A percentile compares a stretch with the other conserved stretches of the same genome.
phyloP scores from a whole-genome alignment of 2,797 vertebrate genomes.

The Spinus pinus region DNA sequence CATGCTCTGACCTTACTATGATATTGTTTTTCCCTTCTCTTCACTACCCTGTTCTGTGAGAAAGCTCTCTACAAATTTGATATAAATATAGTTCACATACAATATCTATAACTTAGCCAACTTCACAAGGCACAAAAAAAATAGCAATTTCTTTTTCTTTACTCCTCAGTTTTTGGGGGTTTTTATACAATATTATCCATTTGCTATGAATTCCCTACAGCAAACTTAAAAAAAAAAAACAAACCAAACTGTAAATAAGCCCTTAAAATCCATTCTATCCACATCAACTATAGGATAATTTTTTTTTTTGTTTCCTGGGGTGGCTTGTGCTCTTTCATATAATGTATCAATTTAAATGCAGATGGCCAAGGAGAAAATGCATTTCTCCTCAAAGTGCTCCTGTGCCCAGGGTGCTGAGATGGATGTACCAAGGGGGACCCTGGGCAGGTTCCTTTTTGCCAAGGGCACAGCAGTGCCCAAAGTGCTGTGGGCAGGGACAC shows the following conservation, averaged over 20 bases:
- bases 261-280: neutral
- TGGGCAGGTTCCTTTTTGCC: neutral
- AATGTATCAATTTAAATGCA: slow-evolving; percentile 48
- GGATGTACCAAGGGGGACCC: neutral
- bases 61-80: neutral
- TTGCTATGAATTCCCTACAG: neutral
- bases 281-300: neutral
- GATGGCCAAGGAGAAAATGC: slow-evolving; percentile 1
- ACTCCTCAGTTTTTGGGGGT: neutral
- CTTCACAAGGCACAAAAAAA: neutral
- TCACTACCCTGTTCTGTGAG: neutral
- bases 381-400: neutral
- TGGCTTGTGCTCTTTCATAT: neutral
- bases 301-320: neutral
- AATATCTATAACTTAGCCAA: neutral
- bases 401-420: neutral
- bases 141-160: neutral
- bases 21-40: neutral
- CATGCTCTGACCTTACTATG: slow-evolving; percentile 35
- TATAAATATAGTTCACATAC: neutral
- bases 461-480: neutral
- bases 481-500: neutral
- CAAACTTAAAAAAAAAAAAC: neutral
- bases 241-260: neutral
- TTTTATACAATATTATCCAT: neutral